Evolutionary conservation across 2,888 invertebrate species (phyloP).

Genomic region (Syrphus vitripennis): DNA sequence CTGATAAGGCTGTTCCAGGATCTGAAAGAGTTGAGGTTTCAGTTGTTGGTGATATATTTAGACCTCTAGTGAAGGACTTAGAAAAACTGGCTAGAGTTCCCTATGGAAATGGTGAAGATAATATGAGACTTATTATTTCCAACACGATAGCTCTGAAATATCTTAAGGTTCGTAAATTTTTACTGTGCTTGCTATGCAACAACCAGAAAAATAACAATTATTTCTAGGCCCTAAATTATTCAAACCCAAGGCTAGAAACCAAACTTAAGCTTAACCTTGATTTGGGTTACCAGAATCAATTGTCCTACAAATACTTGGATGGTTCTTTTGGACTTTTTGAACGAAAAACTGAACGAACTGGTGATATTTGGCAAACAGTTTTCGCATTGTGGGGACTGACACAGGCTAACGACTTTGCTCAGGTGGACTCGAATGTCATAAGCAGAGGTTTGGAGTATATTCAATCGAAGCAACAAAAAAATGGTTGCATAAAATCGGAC

Average conservation of each 20-base stretch:
- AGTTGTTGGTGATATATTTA: conserved; percentile 83
- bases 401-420: conserved; percentile 86
- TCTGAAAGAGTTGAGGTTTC: conserved; percentile 83
- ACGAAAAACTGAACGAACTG: conserved; percentile 80
- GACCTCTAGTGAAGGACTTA: conserved; percentile 83
- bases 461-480: conserved; percentile 85
- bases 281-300: conserved; percentile 93
- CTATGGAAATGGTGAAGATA: conserved; percentile 87
- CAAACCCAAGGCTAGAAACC: conserved; percentile 85
- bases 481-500: conserved; percentile 90
- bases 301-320: conserved; percentile 91
- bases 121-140: conserved; percentile 86
- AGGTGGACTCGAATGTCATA: conserved; percentile 87
- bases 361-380: conserved; percentile 91
- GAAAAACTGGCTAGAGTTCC: conserved; percentile 84
- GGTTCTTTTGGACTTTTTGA: conserved; percentile 94
- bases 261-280: conserved; percentile 85
- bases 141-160: conserved; percentile 85
- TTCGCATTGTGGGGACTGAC: conserved; percentile 90
- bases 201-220: no score
- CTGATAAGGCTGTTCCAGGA: conserved; percentile 82
- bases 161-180: conserved; percentile 81
- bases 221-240: conserved; percentile 82
- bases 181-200: no score
- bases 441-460: conserved; percentile 87